phyloP scores from a whole-genome alignment of 2,888 invertebrate species.

The Mimumesa dahlbomi region DNA sequence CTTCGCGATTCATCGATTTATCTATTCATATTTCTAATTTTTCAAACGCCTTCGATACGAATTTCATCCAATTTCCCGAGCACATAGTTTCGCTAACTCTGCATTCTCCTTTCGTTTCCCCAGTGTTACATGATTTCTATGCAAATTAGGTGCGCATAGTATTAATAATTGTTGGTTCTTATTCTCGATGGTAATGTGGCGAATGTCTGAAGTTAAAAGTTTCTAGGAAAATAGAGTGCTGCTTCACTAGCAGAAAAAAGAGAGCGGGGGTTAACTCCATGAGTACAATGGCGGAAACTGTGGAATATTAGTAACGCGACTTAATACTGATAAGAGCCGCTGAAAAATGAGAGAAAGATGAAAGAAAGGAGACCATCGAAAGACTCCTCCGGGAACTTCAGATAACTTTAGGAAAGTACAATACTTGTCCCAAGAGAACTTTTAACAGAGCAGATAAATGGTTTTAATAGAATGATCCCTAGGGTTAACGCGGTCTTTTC shows the following conservation, averaged over 20 bases:
- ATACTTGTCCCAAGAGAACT: conserved; percentile 48
- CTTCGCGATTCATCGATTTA: not conserved
- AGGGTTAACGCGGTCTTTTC: conserved; percentile 21
- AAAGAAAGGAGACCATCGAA: conserved; percentile 46
- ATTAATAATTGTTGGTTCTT: too few species aligned
- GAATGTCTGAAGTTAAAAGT: too few species aligned
- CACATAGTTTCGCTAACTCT: too few species aligned
- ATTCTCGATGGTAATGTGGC: too few species aligned
- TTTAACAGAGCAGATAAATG: conserved; percentile 57
- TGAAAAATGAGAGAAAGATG: conserved; percentile 50
- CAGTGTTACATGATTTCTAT: too few species aligned
- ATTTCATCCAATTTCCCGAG: too few species aligned
- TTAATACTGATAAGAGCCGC: conserved; percentile 46
- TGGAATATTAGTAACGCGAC: conserved; percentile 41
- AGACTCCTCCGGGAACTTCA: conserved; percentile 37
- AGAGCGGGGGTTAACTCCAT: conserved; percentile 37
- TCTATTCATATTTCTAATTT: not conserved
- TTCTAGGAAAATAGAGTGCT: too few species aligned
- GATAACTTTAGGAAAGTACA: conserved; percentile 58
- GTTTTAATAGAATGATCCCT: conserved; percentile 57
- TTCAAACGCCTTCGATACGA: not conserved
- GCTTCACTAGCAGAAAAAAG: conserved; percentile 3
- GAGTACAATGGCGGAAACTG: conserved; percentile 27
- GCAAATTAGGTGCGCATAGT: too few species aligned
- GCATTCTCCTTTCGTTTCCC: too few species aligned